phyloP scores from a whole-genome alignment of 2,113 vertebrate species.

The Smithornis capensis region DNA sequence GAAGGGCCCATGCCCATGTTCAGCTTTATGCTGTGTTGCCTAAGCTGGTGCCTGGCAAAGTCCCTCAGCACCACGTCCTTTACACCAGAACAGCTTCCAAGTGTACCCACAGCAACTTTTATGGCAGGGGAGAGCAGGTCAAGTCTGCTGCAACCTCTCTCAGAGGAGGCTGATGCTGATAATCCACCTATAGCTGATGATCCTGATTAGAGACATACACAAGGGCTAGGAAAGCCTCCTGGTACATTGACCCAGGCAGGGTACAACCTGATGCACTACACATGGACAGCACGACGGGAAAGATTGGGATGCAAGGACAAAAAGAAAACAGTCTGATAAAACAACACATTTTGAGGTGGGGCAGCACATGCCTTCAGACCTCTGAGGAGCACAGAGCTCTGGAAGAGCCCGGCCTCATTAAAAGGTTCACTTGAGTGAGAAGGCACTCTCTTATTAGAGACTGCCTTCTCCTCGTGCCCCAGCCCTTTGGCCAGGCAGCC shows the following conservation, averaged over 20 bases:
- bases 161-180: background rate
- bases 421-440: rapidly evolving
- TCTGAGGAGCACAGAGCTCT: background rate
- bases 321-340: background rate
- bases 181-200: background rate
- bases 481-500: background rate
- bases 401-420: rapidly evolving
- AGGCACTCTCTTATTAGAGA: background rate
- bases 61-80: background rate
- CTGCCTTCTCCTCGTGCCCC: background rate
- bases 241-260: background rate
- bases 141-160: background rate
- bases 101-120: background rate
- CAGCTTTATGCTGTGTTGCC: background rate
- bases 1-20: background rate
- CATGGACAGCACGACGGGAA: background rate
- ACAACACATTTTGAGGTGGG: background rate
- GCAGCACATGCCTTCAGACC: background rate
- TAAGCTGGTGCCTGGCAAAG: background rate
- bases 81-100: background rate
- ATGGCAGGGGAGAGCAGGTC: background rate
- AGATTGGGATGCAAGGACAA: background rate
- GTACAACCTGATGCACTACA: background rate
- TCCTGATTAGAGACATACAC: background rate
- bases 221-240: background rate